Evolutionary conservation across 2,888 invertebrate genomes (phyloP).

Genomic region (Gisinianus flammeolus): DNA sequence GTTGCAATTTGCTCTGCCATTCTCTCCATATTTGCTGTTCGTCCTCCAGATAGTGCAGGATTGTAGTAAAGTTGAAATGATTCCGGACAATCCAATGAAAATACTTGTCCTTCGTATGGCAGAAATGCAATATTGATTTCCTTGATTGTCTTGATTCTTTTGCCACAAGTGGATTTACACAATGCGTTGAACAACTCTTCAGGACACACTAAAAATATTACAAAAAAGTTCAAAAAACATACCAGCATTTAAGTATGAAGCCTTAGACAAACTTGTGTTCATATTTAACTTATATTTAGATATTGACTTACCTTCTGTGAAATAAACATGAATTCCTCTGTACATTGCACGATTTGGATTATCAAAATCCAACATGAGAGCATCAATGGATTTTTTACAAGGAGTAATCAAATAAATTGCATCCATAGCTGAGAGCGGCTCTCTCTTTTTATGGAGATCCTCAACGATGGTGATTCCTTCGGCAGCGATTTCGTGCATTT

Average conservation of each 20-base stretch:
- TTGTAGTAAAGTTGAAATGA: constrained; percentile 59
- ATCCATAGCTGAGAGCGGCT: constrained; percentile 54
- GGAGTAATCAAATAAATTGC: constrained; percentile 55
- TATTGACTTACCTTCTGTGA: constrained; percentile 51
- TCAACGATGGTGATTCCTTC: constrained; percentile 57
- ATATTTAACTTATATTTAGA: background rate
- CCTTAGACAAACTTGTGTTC: background rate
- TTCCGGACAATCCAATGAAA: constrained; percentile 93
- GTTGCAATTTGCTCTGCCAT: constrained; percentile 57
- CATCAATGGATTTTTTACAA: constrained; percentile 42
- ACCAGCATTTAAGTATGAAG: too few species aligned
- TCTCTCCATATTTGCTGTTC: constrained; percentile 38
- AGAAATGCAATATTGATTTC: constrained; percentile 96
- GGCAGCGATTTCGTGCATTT: constrained; percentile 53
- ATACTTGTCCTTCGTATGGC: constrained; percentile 92
- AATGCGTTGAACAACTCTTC: constrained; percentile 85
- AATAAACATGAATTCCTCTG: constrained; percentile 54
- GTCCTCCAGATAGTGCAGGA: constrained; percentile 70
- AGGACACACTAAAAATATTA: constrained; percentile 82
- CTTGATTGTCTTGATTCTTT: constrained; percentile 86
- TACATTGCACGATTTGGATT: constrained; percentile 40
- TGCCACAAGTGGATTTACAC: constrained; percentile 76
- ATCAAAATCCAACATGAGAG: constrained; percentile 45
- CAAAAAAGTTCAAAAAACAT: too few species aligned
- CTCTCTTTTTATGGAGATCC: constrained; percentile 53